A percentile compares a stretch with the other conserved stretches of the same genome.
These are phyloP conservation scores for Catharus fuscescens DNA, from an alignment of 2,113 vertebrate genomes.

Conservation along the genomic window DNA sequence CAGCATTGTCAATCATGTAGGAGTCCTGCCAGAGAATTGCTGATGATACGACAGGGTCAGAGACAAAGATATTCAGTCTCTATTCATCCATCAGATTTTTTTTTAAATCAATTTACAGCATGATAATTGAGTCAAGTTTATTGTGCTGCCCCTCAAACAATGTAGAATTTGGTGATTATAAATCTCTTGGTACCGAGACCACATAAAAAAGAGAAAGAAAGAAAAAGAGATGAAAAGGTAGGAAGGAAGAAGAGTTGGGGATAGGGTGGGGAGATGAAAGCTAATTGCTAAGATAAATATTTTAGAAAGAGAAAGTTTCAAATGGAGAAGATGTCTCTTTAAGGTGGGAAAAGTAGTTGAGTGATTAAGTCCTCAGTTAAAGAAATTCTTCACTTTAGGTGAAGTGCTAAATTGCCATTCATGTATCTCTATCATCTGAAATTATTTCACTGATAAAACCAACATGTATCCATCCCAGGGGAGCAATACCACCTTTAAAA, in stretches of 20 bases:
- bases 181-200: slow-evolving; percentile 22
- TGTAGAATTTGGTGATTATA: slow-evolving; percentile 49
- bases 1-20: slow-evolving; percentile 75
- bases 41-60: slow-evolving; percentile 66
- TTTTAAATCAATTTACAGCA: slow-evolving; percentile 79
- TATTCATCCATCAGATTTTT: slow-evolving; percentile 78
- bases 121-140: slow-evolving; percentile 70
- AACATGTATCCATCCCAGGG: slow-evolving; percentile 21
- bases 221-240: not conserved
- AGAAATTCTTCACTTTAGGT: slow-evolving; percentile 52
- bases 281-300: slow-evolving; percentile 43
- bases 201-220: slow-evolving; percentile 10
- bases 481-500: slow-evolving; percentile 55
- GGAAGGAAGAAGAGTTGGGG: not conserved
- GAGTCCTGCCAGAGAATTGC: slow-evolving; percentile 68
- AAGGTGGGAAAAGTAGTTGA: slow-evolving; percentile 10
- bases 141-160: slow-evolving; percentile 57
- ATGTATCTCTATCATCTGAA: slow-evolving; percentile 69
- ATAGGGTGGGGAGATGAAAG: not conserved
- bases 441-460: slow-evolving; percentile 73
- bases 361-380: slow-evolving; percentile 54
- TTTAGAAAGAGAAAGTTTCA: slow-evolving; percentile 45
- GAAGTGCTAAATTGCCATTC: slow-evolving; percentile 70
- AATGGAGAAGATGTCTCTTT: not conserved
- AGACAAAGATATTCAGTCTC: slow-evolving; percentile 76